Evolutionary conservation across 2,888 invertebrate genomes (phyloP), one percentile per base, ranked within the genome.

Genomic region (Hydriomena furcata): DNA sequence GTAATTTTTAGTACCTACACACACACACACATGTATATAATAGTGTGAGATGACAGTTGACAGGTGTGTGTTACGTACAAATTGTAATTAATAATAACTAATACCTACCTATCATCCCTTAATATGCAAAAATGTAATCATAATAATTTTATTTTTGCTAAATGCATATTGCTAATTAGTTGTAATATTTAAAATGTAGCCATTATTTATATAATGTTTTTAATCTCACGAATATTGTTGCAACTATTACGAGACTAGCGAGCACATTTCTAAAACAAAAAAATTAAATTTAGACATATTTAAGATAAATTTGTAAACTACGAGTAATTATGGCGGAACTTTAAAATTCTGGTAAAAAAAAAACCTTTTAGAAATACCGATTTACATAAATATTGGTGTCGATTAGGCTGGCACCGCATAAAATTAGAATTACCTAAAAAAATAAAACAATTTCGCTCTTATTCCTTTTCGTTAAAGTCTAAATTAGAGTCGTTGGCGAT

Each of bases 181-280:
- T 57, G 58, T 60, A 63, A 57, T 63, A 65, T 49, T 58, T 57
- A 58, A 58, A 60, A 58, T 60, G 52, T 69, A 65, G 52, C 62
- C 54, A 66, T 68, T 73, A 69, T 70, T 72, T 72, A 70, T 71
- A 63, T 66, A 72, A 64, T 67, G 53, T 69, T 69, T 65, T 59
- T 66, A 71, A 69, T 72, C 65, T 70, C 70, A 68, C 58, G 48
- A 58, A 45, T 37, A 48, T 45, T 41, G 45, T 47, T 50, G 40
- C 52, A 45, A 38, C 4, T 56, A 45, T 13, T 46, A 28, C 37
- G 34, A 51, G 48, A 47, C 51, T 55, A 46, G 35, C 21, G 44
- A 45, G 54, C 48, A 48, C 53, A 41, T 38, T 35, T 38, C 5
- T 25, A 32, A 34, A 31, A 32, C n/a, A 24, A 13, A 20, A 37